A percentile compares a stretch with the other conserved stretches of the same genome.
These are phyloP conservation scores for Stegastes partitus DNA, from an alignment of 2,113 vertebrate species.

Conservation along the genomic window DNA sequence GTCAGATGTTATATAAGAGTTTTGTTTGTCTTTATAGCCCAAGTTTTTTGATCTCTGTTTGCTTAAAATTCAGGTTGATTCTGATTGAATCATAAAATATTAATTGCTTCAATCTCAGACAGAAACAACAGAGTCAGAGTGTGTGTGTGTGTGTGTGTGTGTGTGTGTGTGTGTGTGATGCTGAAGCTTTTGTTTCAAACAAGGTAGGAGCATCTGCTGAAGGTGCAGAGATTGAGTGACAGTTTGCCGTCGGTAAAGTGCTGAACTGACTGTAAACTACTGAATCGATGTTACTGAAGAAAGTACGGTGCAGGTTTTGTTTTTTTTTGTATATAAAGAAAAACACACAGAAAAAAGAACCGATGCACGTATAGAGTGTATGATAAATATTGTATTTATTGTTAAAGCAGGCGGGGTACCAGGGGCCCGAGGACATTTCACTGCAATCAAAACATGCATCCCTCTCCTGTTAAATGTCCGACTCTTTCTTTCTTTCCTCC, in stretches of 20 bases:
- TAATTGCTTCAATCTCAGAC: conserved; percentile 31
- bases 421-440: too few relatives aligned
- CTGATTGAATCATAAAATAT: conserved; percentile 68
- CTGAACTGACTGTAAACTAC: conserved; percentile 5
- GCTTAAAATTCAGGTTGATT: conserved; percentile 31
- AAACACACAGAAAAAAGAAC: background rate
- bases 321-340: background rate
- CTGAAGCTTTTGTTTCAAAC: conserved; percentile 38
- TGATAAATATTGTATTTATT: background rate
- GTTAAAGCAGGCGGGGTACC: background rate
- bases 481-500: too few relatives aligned
- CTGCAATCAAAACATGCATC: background rate
- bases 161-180: conserved; percentile 26
- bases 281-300: background rate
- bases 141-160: conserved; percentile 14
- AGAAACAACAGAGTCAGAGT: conserved; percentile 31
- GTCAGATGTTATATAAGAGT: too few relatives aligned
- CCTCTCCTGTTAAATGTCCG: too few relatives aligned
- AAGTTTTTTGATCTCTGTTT: conserved; percentile 30
- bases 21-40: too few relatives aligned
- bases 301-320: background rate
- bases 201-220: conserved; percentile 17
- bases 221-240: conserved; percentile 41
- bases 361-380: background rate
- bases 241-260: conserved; percentile 12